Conservation (phyloP, 2,797 vertebrate genomes). For the Naso thynnoides region DNA sequence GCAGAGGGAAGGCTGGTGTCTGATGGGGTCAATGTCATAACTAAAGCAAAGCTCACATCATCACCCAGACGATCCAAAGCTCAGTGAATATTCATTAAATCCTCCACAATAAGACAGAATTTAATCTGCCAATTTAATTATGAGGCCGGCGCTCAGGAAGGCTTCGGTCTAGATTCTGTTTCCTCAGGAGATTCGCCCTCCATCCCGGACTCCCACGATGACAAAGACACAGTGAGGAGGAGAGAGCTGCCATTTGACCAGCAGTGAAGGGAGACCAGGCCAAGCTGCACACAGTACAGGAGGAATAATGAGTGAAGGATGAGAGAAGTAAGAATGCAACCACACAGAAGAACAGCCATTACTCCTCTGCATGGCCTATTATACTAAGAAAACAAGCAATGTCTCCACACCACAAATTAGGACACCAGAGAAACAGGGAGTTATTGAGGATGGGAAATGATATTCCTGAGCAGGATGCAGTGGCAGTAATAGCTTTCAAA, state of each 20-base stretch:
- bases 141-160: constrained; percentile 72
- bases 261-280: constrained; percentile 54
- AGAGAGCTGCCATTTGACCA: constrained; percentile 54
- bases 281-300: constrained; percentile 33
- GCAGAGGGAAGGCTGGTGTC: constrained; percentile 53
- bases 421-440: constrained; percentile 58
- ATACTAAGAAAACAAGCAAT: constrained; percentile 72
- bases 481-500: constrained; percentile 67
- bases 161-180: constrained; percentile 74
- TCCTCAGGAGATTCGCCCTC: constrained; percentile 70
- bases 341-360: constrained; percentile 42
- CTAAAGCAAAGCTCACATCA: constrained; percentile 63
- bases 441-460: constrained; percentile 53
- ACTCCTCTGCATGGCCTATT: constrained; percentile 63
- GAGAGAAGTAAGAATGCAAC: constrained; percentile 49
- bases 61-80: constrained; percentile 64
- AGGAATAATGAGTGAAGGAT: constrained; percentile 72
- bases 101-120: constrained; percentile 73
- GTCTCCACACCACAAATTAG: constrained; percentile 69
- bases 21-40: constrained; percentile 67
- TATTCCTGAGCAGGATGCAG: constrained; percentile 56
- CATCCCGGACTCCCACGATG: constrained; percentile 64
- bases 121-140: constrained; percentile 84
- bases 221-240: constrained; percentile 29
- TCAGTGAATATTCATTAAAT: constrained; percentile 81